phyloP scores from a whole-genome alignment of 2,113 vertebrate genomes.

The Okapia johnstoni region DNA sequence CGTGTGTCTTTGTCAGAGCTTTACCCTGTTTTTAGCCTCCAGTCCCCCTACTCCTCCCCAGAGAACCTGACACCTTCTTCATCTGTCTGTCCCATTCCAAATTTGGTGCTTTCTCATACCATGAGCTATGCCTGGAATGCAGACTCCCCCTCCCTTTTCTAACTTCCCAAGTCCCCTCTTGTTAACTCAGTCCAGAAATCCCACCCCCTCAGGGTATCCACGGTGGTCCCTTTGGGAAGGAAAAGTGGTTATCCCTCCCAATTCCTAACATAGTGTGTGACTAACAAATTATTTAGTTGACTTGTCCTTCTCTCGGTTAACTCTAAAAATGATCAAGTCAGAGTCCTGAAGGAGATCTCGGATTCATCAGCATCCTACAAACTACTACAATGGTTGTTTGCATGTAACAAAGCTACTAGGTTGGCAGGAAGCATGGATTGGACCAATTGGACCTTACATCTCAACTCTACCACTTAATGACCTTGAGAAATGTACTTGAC shows the following conservation, averaged over 20 bases:
- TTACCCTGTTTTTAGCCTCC: conserved; percentile 23
- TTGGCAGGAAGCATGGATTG: not conserved
- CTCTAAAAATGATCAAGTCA: not conserved
- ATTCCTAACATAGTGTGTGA: conserved; percentile 15
- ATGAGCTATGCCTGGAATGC: conserved; percentile 71
- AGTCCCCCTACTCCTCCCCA: conserved; percentile 26
- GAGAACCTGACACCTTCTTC: conserved; percentile 74
- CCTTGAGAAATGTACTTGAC: not conserved
- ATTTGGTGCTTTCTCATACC: conserved; percentile 71
- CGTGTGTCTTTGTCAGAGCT: not conserved
- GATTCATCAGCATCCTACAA: not conserved
- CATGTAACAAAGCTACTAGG: not conserved
- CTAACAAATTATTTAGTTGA: not conserved
- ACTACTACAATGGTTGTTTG: not conserved
- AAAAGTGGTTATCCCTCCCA: conserved; percentile 6
- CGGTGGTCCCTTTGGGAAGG: conserved; percentile 31
- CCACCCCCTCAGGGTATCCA: conserved; percentile 25
- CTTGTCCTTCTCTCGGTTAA: not conserved
- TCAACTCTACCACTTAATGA: not conserved
- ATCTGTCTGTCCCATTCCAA: conserved; percentile 72
- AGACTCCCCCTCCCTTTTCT: conserved; percentile 58
- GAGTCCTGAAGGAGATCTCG: not conserved
- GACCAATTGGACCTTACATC: not conserved
- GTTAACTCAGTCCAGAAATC: conserved; percentile 59
- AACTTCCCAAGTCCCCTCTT: conserved; percentile 59